phyloP scores from a whole-genome alignment of 1,140 invertebrate genomes.

The Lucilia sericata region DNA sequence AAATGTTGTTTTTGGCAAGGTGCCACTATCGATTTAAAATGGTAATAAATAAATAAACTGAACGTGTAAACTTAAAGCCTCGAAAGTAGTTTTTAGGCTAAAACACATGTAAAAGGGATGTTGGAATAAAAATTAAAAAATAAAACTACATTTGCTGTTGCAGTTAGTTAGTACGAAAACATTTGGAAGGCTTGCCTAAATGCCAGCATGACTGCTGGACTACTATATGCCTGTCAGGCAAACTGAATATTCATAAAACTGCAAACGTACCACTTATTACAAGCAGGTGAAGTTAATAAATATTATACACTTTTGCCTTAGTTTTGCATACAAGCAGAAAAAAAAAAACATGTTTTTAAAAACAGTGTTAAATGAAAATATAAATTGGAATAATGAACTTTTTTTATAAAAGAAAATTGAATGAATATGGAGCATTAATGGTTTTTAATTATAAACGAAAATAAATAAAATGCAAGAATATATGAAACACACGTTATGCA shows the following conservation, averaged over 20 bases:
- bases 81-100: background rate
- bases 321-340: background rate
- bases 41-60: slow-evolving; percentile 37
- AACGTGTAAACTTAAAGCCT: slow-evolving; percentile 32
- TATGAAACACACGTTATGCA: background rate
- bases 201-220: background rate
- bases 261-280: no score
- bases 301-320: background rate
- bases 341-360: background rate
- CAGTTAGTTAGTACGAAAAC: background rate
- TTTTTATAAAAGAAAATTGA: background rate
- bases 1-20: slow-evolving; percentile 14
- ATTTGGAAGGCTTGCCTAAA: no score
- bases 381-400: background rate
- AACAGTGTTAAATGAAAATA: background rate
- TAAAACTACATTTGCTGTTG: background rate
- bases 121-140: background rate
- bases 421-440: background rate
- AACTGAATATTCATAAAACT: background rate
- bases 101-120: slow-evolving; percentile 7
- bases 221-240: no score
- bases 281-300: background rate
- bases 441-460: background rate
- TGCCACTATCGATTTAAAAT: slow-evolving; percentile 37
- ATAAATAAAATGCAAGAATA: background rate